Evolutionary conservation across 2,888 invertebrate genomes (phyloP), one percentile per base, ranked within the genome.

Genomic region (Mamestra brassicae): DNA sequence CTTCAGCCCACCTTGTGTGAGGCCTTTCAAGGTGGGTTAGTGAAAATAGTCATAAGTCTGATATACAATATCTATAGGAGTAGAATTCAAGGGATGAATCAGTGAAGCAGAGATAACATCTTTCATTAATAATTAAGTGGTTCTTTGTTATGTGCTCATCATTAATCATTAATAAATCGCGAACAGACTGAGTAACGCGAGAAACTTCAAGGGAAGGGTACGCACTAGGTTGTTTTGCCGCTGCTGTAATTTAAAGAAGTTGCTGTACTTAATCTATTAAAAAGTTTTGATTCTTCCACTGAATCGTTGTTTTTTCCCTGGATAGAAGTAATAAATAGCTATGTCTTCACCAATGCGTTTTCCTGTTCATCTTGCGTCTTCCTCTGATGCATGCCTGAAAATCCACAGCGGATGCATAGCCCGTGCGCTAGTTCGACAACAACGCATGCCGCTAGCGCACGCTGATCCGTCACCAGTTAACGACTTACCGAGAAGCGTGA

Each of bases 151-250:
- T 36, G 15, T 61, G 67, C 36, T 64, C 67, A 6, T 65, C 57
- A 84, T 81, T 57, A 67, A 84, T 81, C 84, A 80, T 81, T 74
- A 60, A 80, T 75, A 61, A 84, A 71, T 71, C 38, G 45, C 57
- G 13, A 58, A 61, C 45, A 61, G 58, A 62, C 58, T 65, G 60
- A 55, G 66, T 26, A 80, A 66, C 45, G 34, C 62, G 58, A 55
- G 68, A 62, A 69, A 66, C 36, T 84, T 80, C 38, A 26, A 45
- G 13, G 34, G 34, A 55, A 7, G 17, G 5, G 0, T 0, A 67
- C 74, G 74, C 69, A 81, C 74, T 74, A 3, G 10, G 80, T 10
- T 34, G 4, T n/a, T 34, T 26, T 0, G 4, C 3, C 17, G 62
- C 50, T 15, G 15, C 50, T 13, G 11, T 8, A 60, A 38, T 26